Evolutionary conservation across 2,113 vertebrate genomes (phyloP).

Genomic region (Tichodroma muraria): DNA sequence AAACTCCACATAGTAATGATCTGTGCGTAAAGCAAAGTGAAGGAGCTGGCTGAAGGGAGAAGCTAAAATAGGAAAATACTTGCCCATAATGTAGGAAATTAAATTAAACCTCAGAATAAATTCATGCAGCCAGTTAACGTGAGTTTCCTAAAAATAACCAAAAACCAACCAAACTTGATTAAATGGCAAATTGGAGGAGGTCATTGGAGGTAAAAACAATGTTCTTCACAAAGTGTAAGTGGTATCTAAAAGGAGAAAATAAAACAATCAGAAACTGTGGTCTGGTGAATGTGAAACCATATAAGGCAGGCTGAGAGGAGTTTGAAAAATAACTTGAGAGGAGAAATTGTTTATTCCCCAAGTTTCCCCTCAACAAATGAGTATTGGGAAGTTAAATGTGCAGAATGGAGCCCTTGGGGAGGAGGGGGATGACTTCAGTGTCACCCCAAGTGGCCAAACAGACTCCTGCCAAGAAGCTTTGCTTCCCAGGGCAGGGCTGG

Average conservation of each 20-base stretch:
- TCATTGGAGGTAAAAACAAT: neutral
- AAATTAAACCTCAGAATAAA: neutral
- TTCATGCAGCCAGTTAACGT: neutral
- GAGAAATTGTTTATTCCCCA: neutral
- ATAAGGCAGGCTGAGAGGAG: neutral
- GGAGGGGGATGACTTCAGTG: neutral
- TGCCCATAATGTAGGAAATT: neutral
- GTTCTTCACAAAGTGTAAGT: neutral
- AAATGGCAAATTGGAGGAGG: neutral
- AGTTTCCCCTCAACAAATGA: neutral
- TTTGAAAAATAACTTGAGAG: neutral
- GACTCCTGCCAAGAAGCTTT: neutral
- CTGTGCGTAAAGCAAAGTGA: neutral
- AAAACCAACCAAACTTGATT: neutral
- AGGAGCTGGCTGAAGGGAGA: neutral
- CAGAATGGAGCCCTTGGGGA: neutral
- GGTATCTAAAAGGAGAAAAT: neutral
- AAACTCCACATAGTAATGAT: neutral
- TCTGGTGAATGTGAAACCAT: neutral
- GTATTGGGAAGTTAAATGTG: neutral
- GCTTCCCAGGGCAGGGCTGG: neutral
- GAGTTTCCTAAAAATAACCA: neutral
- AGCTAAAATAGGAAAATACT: neutral
- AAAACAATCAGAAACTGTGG: neutral
- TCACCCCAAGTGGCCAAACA: neutral